A percentile compares a stretch with the other conserved stretches of the same genome.
phyloP scores from a whole-genome alignment of 2,888 invertebrate genomes.

The Microplitis manilae region DNA sequence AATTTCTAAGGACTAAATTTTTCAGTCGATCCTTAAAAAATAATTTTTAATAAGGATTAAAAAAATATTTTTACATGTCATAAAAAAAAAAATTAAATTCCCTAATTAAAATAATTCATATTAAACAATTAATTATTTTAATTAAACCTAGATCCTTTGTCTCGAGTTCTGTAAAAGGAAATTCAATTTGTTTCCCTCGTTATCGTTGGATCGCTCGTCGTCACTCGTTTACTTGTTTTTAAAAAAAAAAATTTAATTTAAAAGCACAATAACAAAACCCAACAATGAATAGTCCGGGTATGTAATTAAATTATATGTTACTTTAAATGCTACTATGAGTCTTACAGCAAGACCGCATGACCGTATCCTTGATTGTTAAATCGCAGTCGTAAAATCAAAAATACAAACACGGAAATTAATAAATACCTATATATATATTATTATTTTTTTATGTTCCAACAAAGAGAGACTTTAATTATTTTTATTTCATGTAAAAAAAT shows the following conservation, averaged over 20 bases:
- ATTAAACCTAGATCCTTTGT: slow-evolving; percentile 51
- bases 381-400: slow-evolving; percentile 23
- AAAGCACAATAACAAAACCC: neutral
- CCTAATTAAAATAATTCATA: neutral
- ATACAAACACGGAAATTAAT: slow-evolving; percentile 5
- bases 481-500: neutral
- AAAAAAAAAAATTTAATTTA: neutral
- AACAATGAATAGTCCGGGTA: slow-evolving; percentile 8
- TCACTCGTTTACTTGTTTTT: slow-evolving; percentile 15
- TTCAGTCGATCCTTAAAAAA: too few relatives aligned
- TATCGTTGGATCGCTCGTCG: slow-evolving; percentile 54
- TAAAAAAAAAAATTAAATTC: too few relatives aligned
- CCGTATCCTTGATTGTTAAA: slow-evolving; percentile 30
- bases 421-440: slow-evolving; percentile 19
- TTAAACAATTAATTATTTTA: slow-evolving; percentile 39
- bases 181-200: slow-evolving; percentile 63
- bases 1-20: too few relatives aligned
- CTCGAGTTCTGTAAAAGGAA: slow-evolving; percentile 55
- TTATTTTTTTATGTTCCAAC: neutral
- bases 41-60: too few relatives aligned
- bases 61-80: too few relatives aligned
- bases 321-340: neutral
- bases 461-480: neutral
- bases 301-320: neutral
- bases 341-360: neutral